A percentile compares a stretch with the other conserved stretches of the same genome.
Evolutionary conservation across 1,140 invertebrate genomes (phyloP).

Genomic region (Scylla paramamosain): DNA sequence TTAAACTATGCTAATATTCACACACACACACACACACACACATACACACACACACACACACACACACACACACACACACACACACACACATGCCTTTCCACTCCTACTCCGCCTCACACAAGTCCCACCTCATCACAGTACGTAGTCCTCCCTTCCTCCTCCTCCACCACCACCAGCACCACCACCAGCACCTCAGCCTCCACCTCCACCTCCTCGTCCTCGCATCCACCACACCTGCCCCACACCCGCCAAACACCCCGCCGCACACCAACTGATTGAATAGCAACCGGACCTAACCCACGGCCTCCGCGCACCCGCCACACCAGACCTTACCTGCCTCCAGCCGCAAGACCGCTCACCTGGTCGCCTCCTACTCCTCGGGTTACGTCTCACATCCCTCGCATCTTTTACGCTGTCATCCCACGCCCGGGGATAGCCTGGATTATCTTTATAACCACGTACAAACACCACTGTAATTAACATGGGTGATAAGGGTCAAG

Average conservation of each 20-base stretch:
- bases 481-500: slow-evolving; percentile 66
- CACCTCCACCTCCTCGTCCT: not conserved
- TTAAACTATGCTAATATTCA: not conserved
- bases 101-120: too few relatives aligned
- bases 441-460: slow-evolving; percentile 70
- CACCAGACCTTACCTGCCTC: not conserved
- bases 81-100: not conserved
- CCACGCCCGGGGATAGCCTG: slow-evolving; percentile 31
- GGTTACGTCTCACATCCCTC: not conserved
- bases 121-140: not conserved
- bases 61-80: slow-evolving; percentile 3
- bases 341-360: not conserved
- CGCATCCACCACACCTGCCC: slow-evolving; percentile 29
- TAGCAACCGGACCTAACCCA: not conserved
- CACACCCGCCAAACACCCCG: slow-evolving; percentile 24
- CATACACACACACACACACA: not conserved
- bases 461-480: slow-evolving; percentile 74
- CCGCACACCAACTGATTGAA: slow-evolving; percentile 58
- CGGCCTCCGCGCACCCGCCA: not conserved
- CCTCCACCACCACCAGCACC: not conserved
- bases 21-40: not conserved
- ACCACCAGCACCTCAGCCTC: not conserved
- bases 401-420: slow-evolving; percentile 41
- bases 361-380: not conserved
- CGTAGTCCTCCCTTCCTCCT: not conserved